phyloP scores from a whole-genome alignment of 2,797 vertebrate genomes.

The Gymnoscopelus microlampas region DNA sequence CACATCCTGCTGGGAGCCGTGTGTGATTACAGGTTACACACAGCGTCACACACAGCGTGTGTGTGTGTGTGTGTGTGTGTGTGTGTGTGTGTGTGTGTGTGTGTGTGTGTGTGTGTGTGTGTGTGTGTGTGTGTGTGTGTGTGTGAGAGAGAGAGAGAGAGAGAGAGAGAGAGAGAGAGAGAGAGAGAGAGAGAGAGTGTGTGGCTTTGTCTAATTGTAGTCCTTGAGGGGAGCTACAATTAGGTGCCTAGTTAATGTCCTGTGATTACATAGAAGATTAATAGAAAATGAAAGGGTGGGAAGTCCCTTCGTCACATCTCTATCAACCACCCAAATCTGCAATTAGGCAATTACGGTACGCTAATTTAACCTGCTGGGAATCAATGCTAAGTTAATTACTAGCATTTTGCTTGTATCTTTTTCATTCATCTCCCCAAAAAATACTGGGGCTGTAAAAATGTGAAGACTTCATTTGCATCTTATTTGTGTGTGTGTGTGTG shows the following conservation, averaged over 20 bases:
- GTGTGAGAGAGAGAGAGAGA: neutral
- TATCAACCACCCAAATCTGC: neutral
- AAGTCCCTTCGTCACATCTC: constrained; percentile 5
- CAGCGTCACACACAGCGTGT: constrained; percentile 47
- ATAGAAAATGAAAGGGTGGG: constrained; percentile 26
- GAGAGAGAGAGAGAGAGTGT: constrained; percentile 25
- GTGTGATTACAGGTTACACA: neutral
- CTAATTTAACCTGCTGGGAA: constrained; percentile 4
- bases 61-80: neutral
- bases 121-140: constrained; percentile 1
- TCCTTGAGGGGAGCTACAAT: constrained; percentile 60
- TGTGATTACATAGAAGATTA: constrained; percentile 60
- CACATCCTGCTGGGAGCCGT: too few species aligned
- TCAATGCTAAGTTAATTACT: constrained; percentile 16
- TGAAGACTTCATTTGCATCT: constrained; percentile 6
- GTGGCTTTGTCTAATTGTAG: constrained; percentile 39
- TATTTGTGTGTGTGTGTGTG: constrained; percentile 2
- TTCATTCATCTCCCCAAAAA: neutral
- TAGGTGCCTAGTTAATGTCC: constrained; percentile 56
- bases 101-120: neutral
- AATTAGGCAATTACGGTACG: constrained; percentile 3
- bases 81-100: neutral
- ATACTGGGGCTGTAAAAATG: constrained; percentile 2
- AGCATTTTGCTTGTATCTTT: constrained; percentile 1
- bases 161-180: too few species aligned